Conservation (phyloP, 1,140 invertebrate genomes). For the Caerostris darwini region DNA sequence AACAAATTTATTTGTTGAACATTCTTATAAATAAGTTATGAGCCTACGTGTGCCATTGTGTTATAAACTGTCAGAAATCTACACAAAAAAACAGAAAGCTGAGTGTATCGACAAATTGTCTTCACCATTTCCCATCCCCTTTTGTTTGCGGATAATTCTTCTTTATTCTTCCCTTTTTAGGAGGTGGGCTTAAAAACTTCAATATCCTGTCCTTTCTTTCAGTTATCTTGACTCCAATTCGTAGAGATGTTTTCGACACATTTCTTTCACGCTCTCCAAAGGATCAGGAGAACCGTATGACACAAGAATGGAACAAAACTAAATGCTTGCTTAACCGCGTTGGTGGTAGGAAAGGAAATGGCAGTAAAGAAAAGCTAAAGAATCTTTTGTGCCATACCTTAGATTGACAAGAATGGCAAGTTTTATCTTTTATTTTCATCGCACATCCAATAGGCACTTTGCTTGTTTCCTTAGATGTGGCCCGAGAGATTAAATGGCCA, state of each 20-base stretch:
- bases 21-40: too few relatives aligned
- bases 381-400: neutral
- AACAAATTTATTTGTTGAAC: too few relatives aligned
- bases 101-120: neutral
- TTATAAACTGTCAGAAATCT: too few relatives aligned
- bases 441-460: neutral
- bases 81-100: neutral
- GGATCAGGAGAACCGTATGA: neutral
- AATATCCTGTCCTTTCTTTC: neutral
- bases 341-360: neutral
- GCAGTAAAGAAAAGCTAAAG: neutral
- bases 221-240: neutral
- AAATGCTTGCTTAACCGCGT: slow-evolving; percentile 10
- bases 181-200: neutral
- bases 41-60: too few relatives aligned
- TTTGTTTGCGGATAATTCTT: neutral
- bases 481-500: neutral
- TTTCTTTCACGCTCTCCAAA: neutral
- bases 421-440: neutral
- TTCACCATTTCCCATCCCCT: neutral
- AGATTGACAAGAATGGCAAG: neutral
- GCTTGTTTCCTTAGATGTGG: neutral
- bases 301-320: neutral
- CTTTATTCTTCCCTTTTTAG: neutral
- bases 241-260: neutral